Evolutionary conservation across 2,888 invertebrate genomes (phyloP), one percentile per base, ranked within the genome.

Genomic region (Ormia ochracea): DNA sequence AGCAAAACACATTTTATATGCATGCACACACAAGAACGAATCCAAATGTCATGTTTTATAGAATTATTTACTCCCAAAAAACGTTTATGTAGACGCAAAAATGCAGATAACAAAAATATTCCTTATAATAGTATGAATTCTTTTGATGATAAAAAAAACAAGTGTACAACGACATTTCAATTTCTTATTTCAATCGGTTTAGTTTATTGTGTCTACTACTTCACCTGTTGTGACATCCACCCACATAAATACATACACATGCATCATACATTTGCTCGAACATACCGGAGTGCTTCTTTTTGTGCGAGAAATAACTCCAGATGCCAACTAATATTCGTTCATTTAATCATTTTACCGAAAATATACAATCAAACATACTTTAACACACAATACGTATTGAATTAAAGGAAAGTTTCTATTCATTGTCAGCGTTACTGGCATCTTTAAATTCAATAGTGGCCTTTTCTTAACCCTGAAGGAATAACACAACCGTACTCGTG

Each of bases 181-280:
- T 79, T 79, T 70, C 69, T 74, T 74, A 74, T 69, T 79, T 65
- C 74, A 70, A 74, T 79, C 69, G 50, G 69, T 69, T 74, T 43
- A 65, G 69, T 74, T 74, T 31, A 68, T 68, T 68, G 73, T 54
- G 78, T 68, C 41, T 73, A 63, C 33, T 68, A 73, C 38, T 68
- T 78, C 50, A 79, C 74, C 74, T 79, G 78, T 65, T 74, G 33
- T 52, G 19, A 12, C 10, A 63, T 12, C 48, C 23, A 68, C 12
- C 26, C 21, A 45, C 17, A 38, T 31, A 56, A 19, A 72, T 26
- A 19, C 14, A 56, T 19, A 14, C 14, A 14, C 4, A n/a, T n/a
- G n/a, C n/a, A n/a, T n/a, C n/a, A n/a, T n/a, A n/a, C n/a, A n/a
- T n/a, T n/a, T n/a, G n/a, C n/a, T n/a, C n/a, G n/a, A n/a, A 36